These are phyloP conservation scores for Phytoseiulus persimilis DNA, from an alignment of 2,888 invertebrate genomes.

Conservation along the genomic window DNA sequence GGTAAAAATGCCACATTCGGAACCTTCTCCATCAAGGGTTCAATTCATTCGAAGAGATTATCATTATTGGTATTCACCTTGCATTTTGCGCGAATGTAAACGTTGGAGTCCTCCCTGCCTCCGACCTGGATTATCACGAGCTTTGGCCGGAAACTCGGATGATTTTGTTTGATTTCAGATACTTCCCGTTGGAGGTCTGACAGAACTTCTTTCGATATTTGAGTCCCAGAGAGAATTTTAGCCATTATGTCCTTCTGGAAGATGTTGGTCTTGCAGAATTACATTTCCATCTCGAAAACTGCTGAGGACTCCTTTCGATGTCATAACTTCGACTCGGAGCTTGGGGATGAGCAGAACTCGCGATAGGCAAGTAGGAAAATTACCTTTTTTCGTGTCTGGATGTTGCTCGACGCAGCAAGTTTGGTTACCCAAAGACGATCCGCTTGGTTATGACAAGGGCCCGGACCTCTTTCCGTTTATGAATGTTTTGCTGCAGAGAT, in stretches of 20 bases:
- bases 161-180: neutral
- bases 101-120: slow-evolving; percentile 89
- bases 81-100: slow-evolving; percentile 92
- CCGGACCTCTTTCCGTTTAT: neutral
- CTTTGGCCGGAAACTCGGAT: slow-evolving; percentile 42
- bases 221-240: slow-evolving; percentile 43
- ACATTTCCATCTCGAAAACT: no score
- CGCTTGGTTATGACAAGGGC: neutral
- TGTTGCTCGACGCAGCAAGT: no score
- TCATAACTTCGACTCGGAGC: no score
- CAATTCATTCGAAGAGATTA: no score
- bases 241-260: slow-evolving; percentile 39
- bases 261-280: no score
- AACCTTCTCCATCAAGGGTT: no score
- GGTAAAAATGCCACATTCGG: no score
- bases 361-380: neutral
- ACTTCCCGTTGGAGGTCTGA: slow-evolving; percentile 41
- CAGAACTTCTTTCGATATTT: slow-evolving; percentile 42
- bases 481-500: neutral
- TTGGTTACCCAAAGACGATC: neutral
- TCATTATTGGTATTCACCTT: slow-evolving; percentile 52
- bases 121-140: slow-evolving; percentile 61
- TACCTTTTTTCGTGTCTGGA: neutral
- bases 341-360: no score
- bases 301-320: no score